Percentiles rank a stretch among this genome's conserved stretches.
Conservation (phyloP, 1,140 invertebrate species). For the Drepana arcuata region DNA sequence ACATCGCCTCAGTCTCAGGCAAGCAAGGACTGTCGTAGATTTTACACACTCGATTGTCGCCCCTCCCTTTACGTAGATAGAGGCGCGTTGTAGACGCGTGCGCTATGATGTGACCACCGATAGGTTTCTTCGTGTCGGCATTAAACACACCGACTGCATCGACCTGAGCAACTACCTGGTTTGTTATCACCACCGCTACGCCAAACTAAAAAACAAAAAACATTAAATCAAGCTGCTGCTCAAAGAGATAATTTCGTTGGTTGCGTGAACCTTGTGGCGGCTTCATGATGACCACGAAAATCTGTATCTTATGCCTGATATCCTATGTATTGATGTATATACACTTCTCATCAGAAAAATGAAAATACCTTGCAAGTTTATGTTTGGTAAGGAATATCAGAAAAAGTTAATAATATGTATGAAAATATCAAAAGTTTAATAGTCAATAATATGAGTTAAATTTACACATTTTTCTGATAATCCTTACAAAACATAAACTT, state of each 20-base stretch:
- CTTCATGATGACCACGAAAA: too few relatives aligned
- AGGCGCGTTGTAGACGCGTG: slow-evolving; percentile 98
- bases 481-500: too few relatives aligned
- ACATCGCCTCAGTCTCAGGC: slow-evolving; percentile 98
- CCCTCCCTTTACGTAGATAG: slow-evolving; percentile 94
- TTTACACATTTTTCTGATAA: too few relatives aligned
- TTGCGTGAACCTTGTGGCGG: background rate
- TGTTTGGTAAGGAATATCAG: too few relatives aligned
- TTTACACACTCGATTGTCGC: slow-evolving; percentile 97
- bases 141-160: slow-evolving; percentile 95
- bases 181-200: slow-evolving; percentile 98
- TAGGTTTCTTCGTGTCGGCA: slow-evolving; percentile 98
- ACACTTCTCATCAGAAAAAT: too few relatives aligned
- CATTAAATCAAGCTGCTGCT: background rate
- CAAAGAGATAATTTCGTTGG: background rate
- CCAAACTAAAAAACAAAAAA: slow-evolving; percentile 95
- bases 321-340: too few relatives aligned
- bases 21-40: slow-evolving; percentile 99
- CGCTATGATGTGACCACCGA: slow-evolving; percentile 98
- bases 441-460: too few relatives aligned
- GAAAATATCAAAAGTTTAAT: background rate
- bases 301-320: too few relatives aligned
- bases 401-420: too few relatives aligned
- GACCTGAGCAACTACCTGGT: slow-evolving; percentile 99
- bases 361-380: too few relatives aligned